A percentile compares a stretch with the other conserved stretches of the same genome.
Conservation (phyloP, 2,797 vertebrate genomes). For the Loris lydekkerianus region DNA sequence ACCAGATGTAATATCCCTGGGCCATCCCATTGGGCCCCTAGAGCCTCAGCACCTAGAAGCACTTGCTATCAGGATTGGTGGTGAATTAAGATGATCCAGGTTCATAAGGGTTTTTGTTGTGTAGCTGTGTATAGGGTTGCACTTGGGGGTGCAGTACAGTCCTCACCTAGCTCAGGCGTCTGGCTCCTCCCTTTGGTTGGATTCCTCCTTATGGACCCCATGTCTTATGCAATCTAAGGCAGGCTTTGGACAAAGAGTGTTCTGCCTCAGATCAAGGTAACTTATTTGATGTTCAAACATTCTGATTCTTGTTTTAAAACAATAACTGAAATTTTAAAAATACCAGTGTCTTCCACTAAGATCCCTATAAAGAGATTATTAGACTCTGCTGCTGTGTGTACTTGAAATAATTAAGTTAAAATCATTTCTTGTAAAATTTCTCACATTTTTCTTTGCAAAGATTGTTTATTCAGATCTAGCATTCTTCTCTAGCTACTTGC, state of each 20-base stretch:
- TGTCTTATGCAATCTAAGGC: neutral
- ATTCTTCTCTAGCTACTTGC: neutral
- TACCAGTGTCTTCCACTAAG: neutral
- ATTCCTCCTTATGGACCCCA: neutral
- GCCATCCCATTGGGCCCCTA: neutral
- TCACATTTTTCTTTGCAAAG: neutral
- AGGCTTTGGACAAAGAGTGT: neutral
- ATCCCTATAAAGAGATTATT: neutral
- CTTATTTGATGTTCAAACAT: neutral
- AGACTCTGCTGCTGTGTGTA: constrained; percentile 38
- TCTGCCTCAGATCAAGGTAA: neutral
- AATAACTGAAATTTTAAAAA: neutral
- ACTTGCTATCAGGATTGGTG: neutral
- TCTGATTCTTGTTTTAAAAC: constrained; percentile 51
- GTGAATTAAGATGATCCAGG: neutral
- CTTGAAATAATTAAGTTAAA: constrained; percentile 4
- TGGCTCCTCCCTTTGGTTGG: neutral
- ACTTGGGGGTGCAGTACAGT: neutral
- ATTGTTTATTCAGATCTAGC: neutral
- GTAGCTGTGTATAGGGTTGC: rapidly evolving
- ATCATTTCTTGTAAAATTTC: neutral
- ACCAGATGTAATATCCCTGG: neutral
- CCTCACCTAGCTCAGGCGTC: neutral
- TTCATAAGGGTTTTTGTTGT: neutral
- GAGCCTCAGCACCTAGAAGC: neutral